phyloP scores from a whole-genome alignment of 1,140 invertebrate species.

The Heterodera schachtii region DNA sequence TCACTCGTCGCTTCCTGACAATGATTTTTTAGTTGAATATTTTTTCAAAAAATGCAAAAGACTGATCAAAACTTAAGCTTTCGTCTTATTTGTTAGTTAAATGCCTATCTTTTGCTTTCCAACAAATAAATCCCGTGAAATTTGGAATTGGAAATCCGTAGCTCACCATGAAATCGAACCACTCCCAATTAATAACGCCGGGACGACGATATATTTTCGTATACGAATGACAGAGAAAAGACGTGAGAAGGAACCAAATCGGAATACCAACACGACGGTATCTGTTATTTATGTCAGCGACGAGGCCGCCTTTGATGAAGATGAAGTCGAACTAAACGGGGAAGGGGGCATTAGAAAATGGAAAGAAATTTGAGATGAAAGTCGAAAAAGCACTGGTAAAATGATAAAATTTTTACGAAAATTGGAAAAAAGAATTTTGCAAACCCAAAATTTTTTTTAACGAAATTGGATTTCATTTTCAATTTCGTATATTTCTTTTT shows the following conservation, averaged over 20 bases:
- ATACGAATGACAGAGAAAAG: slow-evolving; percentile 50
- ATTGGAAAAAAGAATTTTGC: too few species aligned
- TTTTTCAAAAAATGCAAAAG: too few species aligned
- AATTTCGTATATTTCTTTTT: too few species aligned
- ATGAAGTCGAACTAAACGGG: slow-evolving; percentile 54
- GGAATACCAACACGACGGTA: slow-evolving; percentile 54
- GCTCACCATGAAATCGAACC: slow-evolving; percentile 64
- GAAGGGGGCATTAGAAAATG: background rate
- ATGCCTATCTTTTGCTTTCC: too few species aligned
- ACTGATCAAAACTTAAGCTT: too few species aligned
- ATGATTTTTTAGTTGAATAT: too few species aligned
- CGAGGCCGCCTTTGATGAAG: slow-evolving; percentile 56
- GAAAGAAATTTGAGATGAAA: background rate
- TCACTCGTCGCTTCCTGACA: slow-evolving; percentile 67
- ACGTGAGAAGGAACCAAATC: slow-evolving; percentile 52
- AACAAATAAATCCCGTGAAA: too few species aligned
- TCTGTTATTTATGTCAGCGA: slow-evolving; percentile 46
- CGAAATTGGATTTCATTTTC: too few species aligned
- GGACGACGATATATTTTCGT: slow-evolving; percentile 37
- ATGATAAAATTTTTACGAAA: too few species aligned
- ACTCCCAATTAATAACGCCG: slow-evolving; percentile 52
- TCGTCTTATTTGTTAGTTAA: too few species aligned
- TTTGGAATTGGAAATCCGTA: background rate
- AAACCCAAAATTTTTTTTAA: too few species aligned
- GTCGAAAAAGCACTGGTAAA: background rate